Percentiles rank a stretch among this genome's conserved stretches.
Evolutionary conservation across 2,113 vertebrate species (phyloP).

Genomic region (Clupea harengus): DNA sequence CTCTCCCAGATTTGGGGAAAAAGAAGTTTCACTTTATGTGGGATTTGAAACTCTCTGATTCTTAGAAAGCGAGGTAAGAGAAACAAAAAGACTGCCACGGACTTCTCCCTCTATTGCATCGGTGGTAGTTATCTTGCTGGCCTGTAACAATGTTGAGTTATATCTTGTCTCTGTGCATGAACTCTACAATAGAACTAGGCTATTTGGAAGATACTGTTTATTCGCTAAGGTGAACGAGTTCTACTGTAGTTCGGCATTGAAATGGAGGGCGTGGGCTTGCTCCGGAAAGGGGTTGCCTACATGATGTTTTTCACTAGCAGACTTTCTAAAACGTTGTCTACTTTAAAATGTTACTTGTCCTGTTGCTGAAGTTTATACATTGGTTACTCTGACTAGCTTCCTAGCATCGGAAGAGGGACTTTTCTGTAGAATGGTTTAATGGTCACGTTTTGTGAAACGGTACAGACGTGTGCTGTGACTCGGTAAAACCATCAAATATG

Average conservation of each 20-base stretch:
- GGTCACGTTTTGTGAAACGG: background rate
- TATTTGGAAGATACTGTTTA: constrained; percentile 34
- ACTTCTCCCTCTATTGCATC: background rate
- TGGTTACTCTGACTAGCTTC: background rate
- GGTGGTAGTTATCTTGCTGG: background rate
- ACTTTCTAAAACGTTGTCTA: background rate
- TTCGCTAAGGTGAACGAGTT: constrained; percentile 52
- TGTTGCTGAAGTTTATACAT: background rate
- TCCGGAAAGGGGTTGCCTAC: constrained; percentile 26
- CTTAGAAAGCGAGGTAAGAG: constrained; percentile 77
- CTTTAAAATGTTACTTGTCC: background rate
- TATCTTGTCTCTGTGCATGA: constrained; percentile 32
- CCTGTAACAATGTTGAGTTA: background rate
- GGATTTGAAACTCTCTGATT: constrained; percentile 67
- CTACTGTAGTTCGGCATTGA: constrained; percentile 56
- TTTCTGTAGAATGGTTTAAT: background rate
- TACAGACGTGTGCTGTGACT: background rate
- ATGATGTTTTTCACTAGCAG: constrained; percentile 18
- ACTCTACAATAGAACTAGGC: background rate
- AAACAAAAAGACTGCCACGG: constrained; percentile 28
- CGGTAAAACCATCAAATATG: constrained; percentile 29
- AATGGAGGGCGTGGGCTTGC: constrained; percentile 72
- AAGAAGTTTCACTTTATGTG: constrained; percentile 74
- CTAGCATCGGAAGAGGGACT: background rate
- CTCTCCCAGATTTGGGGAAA: constrained; percentile 74